A percentile compares a stretch with the other conserved stretches of the same genome.
Evolutionary conservation across 2,888 invertebrate genomes (phyloP).

Genomic region (Anagyrus pseudococci): DNA sequence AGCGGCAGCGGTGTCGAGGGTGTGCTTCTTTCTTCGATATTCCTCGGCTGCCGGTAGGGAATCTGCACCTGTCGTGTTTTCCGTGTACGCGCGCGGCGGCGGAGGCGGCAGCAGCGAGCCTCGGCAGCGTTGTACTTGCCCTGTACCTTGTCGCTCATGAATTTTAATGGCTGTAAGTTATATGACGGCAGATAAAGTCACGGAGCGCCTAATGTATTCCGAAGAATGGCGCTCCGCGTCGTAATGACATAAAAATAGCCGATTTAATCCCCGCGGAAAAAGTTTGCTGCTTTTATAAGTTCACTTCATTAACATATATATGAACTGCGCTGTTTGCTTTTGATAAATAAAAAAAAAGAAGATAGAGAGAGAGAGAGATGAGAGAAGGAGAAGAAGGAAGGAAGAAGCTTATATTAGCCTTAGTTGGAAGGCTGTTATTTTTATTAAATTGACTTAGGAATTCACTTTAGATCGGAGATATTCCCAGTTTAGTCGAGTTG

Average conservation of each 20-base stretch:
- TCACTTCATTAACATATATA: not conserved
- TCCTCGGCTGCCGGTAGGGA: too few species aligned
- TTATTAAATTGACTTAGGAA: too few species aligned
- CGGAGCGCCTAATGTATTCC: slow-evolving; percentile 3
- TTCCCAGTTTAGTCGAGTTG: too few species aligned
- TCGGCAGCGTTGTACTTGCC: slow-evolving; percentile 1
- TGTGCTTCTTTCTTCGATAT: slow-evolving; percentile 17
- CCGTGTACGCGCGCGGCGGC: too few species aligned
- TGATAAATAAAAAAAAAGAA: not conserved
- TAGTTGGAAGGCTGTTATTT: too few species aligned
- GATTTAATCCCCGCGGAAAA: not conserved
- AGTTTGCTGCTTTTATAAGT: too few species aligned
- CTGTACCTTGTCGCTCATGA: slow-evolving; percentile 18
- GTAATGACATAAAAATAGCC: slow-evolving; percentile 15
- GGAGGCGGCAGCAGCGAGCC: too few species aligned
- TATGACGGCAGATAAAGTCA: slow-evolving; percentile 19
- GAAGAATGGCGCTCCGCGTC: not conserved
- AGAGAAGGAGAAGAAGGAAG: too few species aligned
- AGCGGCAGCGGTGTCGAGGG: too few species aligned
- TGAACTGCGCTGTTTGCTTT: not conserved
- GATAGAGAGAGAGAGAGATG: too few species aligned
- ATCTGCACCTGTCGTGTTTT: slow-evolving; percentile 2
- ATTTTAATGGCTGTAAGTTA: slow-evolving; percentile 24
- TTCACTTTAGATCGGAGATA: too few species aligned
- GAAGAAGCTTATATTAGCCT: too few species aligned